phyloP scores from a whole-genome alignment of 2,888 invertebrate genomes.

The Endomychus coccineus region DNA sequence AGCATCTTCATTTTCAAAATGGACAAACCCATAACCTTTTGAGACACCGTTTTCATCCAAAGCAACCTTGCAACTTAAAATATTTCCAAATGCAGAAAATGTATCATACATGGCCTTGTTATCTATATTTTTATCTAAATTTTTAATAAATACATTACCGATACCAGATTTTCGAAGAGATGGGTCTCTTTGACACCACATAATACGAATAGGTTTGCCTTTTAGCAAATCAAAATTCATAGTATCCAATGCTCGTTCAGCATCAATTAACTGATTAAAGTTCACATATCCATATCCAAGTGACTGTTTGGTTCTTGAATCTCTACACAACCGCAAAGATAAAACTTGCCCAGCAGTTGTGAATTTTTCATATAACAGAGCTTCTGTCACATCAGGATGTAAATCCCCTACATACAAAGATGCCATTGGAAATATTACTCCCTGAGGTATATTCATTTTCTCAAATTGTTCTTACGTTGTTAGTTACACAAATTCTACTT shows the following conservation, averaged over 20 bases:
- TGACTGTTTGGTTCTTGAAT: conserved; percentile 93
- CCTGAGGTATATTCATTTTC: conserved; percentile 37
- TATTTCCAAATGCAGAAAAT: conserved; percentile 97
- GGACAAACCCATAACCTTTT: conserved; percentile 97
- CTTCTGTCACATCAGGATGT: conserved; percentile 96
- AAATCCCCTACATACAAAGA: conserved; percentile 98
- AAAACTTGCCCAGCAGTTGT: conserved; percentile 96
- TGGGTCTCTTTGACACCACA: conserved; percentile 99
- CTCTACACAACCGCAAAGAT: conserved; percentile 97
- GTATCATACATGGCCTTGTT: conserved; percentile 99
- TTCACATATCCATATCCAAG: conserved; percentile 99
- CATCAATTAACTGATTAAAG: conserved; percentile 98
- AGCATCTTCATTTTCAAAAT: conserved; percentile 97
- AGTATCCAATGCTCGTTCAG: conserved; percentile 96
- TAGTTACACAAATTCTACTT: conserved; percentile 10
- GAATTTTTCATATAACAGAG: conserved; percentile 99
- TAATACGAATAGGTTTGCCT: conserved; percentile 96
- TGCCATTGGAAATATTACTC: conserved; percentile 79
- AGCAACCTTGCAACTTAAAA: conserved; percentile 96
- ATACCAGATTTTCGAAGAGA: conserved; percentile 96
- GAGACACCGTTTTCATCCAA: conserved; percentile 90
- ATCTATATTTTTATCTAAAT: conserved; percentile 95
- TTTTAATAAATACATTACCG: conserved; percentile 99
- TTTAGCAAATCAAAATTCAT: conserved; percentile 99
- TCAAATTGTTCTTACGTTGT: conserved; percentile 10